Base-by-base conservation (phyloP, 2,888 invertebrate species). In the Dryomyza anilis region DNA sequence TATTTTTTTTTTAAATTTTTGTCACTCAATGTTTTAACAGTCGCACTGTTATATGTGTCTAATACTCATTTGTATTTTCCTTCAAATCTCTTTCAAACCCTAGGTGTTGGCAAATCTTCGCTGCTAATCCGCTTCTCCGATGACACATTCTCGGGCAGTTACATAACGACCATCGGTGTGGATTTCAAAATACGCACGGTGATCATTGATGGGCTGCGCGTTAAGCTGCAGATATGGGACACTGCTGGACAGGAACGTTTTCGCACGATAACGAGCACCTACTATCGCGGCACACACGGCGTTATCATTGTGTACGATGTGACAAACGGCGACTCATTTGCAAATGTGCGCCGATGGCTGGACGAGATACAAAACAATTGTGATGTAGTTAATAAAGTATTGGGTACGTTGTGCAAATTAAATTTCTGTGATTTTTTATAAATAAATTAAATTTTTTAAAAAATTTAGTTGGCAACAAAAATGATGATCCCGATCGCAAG, bases 271-370 rank as follows among this genome's bases (percentile, higher is more conserved):
- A 99, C 99, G 65, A 97, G 98, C 83, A 99, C 98, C 69, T 96
- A 99, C 85, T 99, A 99, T 84, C 88, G 99, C 80, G 99, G 99
- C 63, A 99, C 99, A 55, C 98, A 99, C 85, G 99, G 99, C 68
- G 99, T 99, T 68, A 96, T 99, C 79, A 97, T 99, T 53, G 99
- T 99, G 14, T 99, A 99, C 85, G 99, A 99, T 87, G 98, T 99
- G 59, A 96, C 95, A 69, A 97, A 94, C 84, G 98, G 98, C 46
- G 98, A 99, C 83, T 96, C 98, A 58, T 99, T 99, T 85, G 97
- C 97, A 68, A 99, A 99, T 85, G 98, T 99, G 2, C 97, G 98
- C 83, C 87, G 98, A 81, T 99, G 99, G 99, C 87, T 99, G 62
- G 96, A 97, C 82, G 99, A 99, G 86, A 99, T 99, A 73, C 98